Percentiles rank a stretch among this genome's conserved stretches.
These are phyloP conservation scores for Patella depressa DNA, from an alignment of 2,888 invertebrate genomes.

Conservation along the genomic window DNA sequence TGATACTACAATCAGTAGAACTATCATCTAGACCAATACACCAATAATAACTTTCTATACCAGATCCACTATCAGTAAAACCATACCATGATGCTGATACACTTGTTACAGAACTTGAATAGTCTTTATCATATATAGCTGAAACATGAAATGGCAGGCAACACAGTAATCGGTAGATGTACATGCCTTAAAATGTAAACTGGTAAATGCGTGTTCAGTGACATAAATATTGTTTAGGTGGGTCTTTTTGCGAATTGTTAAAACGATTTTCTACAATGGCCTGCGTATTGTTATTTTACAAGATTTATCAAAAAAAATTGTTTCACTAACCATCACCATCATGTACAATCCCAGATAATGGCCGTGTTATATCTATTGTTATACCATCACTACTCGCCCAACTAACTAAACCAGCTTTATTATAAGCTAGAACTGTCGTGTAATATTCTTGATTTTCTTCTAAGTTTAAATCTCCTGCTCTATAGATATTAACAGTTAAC, in stretches of 20 bases:
- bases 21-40: conserved; percentile 12
- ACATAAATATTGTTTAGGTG: no score
- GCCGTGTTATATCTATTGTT: conserved; percentile 18
- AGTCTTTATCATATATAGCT: conserved; percentile 13
- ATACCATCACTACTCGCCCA: conserved; percentile 27
- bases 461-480: background rate
- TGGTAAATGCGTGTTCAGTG: no score
- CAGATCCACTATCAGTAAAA: conserved; percentile 12
- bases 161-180: no score
- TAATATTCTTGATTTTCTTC: conserved; percentile 14
- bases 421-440: conserved; percentile 21
- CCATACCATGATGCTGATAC: conserved; percentile 15
- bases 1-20: conserved; percentile 11
- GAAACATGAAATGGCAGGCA: background rate
- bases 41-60: conserved; percentile 8
- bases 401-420: conserved; percentile 17
- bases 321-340: conserved; percentile 24
- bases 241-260: no score
- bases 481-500: background rate
- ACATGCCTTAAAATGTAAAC: no score
- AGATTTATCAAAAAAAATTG: background rate
- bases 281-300: no score
- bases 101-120: background rate
- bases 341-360: conserved; percentile 20
- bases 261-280: no score